Evolutionary conservation across 2,888 invertebrate genomes (phyloP).

Genomic region (Disparrhopalites patrizii): DNA sequence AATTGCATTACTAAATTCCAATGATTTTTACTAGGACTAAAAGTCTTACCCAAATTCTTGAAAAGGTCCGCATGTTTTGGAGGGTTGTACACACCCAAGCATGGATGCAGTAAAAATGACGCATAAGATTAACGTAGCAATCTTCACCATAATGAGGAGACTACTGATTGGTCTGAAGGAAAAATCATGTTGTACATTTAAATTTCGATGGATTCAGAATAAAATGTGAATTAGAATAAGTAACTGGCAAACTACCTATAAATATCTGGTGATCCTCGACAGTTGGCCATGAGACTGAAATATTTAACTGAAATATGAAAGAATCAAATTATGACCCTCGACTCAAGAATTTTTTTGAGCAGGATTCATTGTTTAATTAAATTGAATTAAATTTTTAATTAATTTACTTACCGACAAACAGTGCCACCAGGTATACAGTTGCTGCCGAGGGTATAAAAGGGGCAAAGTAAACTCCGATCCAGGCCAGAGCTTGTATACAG

Average conservation of each 20-base stretch:
- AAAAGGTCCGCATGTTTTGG: conserved; percentile 31
- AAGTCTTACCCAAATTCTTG: conserved; percentile 24
- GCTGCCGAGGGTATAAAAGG: conserved; percentile 21
- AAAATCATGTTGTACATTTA: neutral
- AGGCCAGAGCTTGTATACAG: conserved; percentile 14
- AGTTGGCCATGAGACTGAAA: conserved; percentile 25
- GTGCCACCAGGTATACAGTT: conserved; percentile 7
- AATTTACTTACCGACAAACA: conserved; percentile 19
- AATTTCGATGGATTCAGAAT: no score
- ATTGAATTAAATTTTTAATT: no score
- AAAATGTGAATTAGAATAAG: neutral
- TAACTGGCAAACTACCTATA: conserved; percentile 9
- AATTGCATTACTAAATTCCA: neutral
- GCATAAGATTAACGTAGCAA: conserved; percentile 7
- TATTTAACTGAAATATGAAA: conserved; percentile 17
- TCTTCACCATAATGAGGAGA: conserved; percentile 10
- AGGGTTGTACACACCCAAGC: conserved; percentile 27
- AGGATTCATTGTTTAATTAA: neutral
- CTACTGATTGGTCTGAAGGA: conserved; percentile 17
- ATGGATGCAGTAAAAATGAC: conserved; percentile 3
- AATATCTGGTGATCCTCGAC: conserved; percentile 26
- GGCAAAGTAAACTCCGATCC: conserved; percentile 24
- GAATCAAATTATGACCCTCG: neutral
- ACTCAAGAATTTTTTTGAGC: no score
- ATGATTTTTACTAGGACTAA: neutral